Percentiles rank a stretch among this genome's conserved stretches.
These are phyloP conservation scores for Drosophila putrida DNA, from an alignment of 2,888 invertebrate genomes.

Conservation along the genomic window DNA sequence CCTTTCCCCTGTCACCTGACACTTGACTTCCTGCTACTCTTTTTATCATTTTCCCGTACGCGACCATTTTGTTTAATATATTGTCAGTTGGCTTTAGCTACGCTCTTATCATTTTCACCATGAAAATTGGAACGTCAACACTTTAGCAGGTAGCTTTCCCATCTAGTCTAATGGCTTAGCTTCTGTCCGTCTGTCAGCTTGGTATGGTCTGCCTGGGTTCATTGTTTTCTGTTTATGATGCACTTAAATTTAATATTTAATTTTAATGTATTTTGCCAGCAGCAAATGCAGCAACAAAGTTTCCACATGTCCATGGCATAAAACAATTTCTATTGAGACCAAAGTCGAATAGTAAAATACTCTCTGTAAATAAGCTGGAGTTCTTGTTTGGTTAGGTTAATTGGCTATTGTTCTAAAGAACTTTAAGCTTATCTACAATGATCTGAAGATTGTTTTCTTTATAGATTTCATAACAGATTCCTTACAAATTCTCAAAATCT, in stretches of 20 bases:
- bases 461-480: too few relatives aligned
- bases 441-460: too few relatives aligned
- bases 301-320: slow-evolving; percentile 25
- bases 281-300: slow-evolving; percentile 25
- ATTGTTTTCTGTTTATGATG: slow-evolving; percentile 74
- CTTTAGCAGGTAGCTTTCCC: slow-evolving; percentile 34
- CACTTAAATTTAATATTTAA: slow-evolving; percentile 83
- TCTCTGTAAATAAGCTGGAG: not conserved
- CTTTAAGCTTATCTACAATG: not conserved
- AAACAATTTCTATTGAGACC: not conserved
- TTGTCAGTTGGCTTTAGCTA: slow-evolving; percentile 45
- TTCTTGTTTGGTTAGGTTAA: not conserved
- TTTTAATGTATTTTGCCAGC: slow-evolving; percentile 72
- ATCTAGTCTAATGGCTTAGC: slow-evolving; percentile 8
- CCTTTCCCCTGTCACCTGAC: not conserved
- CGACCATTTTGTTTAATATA: slow-evolving; percentile 49
- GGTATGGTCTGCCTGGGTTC: slow-evolving; percentile 33
- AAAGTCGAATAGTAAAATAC: not conserved
- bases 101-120: slow-evolving; percentile 24
- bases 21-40: slow-evolving; percentile 9
- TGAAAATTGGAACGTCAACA: slow-evolving; percentile 43
- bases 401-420: not conserved
- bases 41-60: not conserved
- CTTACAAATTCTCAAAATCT: not conserved
- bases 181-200: slow-evolving; percentile 2